Percentiles rank a stretch among this genome's conserved stretches.
phyloP scores from a whole-genome alignment of 2,888 invertebrate genomes.

The Halictus quadricinctus region DNA sequence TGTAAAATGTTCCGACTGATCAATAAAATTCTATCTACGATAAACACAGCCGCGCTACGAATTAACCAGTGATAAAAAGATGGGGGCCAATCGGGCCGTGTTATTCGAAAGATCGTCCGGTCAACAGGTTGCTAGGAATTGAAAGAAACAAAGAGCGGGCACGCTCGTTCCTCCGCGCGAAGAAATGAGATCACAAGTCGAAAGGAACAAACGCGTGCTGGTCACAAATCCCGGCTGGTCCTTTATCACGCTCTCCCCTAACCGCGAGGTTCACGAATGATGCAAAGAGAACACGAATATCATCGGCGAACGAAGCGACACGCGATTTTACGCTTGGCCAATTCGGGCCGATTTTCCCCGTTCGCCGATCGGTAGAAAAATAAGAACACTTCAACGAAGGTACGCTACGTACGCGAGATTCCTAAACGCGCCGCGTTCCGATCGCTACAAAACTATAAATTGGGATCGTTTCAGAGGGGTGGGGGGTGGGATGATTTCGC shows the following conservation, averaged over 20 bases:
- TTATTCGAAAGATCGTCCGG: slow-evolving; percentile 1
- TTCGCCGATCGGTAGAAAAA: slow-evolving; percentile 56
- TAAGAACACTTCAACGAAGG: slow-evolving; percentile 59
- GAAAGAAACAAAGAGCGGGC: slow-evolving; percentile 3
- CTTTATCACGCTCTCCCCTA: slow-evolving; percentile 74
- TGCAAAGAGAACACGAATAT: slow-evolving; percentile 33
- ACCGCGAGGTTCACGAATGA: slow-evolving; percentile 34
- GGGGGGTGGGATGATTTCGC: slow-evolving; percentile 12
- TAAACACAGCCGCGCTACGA: not conserved
- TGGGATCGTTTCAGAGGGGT: not conserved
- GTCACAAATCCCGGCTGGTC: slow-evolving; percentile 43
- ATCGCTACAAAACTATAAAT: slow-evolving; percentile 45
- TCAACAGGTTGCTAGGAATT: not conserved
- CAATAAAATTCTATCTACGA: too few species aligned
- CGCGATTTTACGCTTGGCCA: not conserved
- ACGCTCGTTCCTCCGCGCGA: slow-evolving; percentile 37
- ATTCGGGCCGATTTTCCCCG: slow-evolving; percentile 1
- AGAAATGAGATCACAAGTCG: slow-evolving; percentile 61
- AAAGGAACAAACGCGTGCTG: slow-evolving; percentile 49
- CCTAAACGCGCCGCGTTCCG: slow-evolving; percentile 55
- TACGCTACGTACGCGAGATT: slow-evolving; percentile 48
- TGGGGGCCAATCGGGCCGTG: not conserved
- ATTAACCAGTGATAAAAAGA: not conserved
- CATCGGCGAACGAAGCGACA: slow-evolving; percentile 32
- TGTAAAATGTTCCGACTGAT: too few species aligned